These are phyloP conservation scores for Lacerta bilineata DNA, from an alignment of 2,797 vertebrate genomes.

Conservation along the genomic window DNA sequence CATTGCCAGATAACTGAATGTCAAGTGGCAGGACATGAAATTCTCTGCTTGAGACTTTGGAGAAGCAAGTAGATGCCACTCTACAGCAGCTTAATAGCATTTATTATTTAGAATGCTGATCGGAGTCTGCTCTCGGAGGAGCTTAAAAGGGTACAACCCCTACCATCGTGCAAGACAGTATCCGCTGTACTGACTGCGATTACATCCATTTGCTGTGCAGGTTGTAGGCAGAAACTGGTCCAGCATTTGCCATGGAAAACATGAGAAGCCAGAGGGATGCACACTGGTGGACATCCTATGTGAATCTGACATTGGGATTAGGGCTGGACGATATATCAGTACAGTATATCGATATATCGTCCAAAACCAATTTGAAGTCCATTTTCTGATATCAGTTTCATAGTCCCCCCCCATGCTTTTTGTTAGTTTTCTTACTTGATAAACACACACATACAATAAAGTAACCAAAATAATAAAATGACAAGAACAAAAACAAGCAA, in stretches of 20 bases:
- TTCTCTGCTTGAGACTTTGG: too few species aligned
- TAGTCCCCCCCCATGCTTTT: too few species aligned
- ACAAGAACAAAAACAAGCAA: too few species aligned
- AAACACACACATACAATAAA: too few species aligned
- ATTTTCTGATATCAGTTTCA: too few species aligned
- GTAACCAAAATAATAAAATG: too few species aligned
- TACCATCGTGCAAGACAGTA: neutral
- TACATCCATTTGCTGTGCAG: neutral
- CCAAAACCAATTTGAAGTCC: too few species aligned
- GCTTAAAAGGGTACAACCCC: too few species aligned
- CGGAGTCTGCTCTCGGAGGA: neutral
- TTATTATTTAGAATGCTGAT: neutral
- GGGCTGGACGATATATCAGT: too few species aligned
- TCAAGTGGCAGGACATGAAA: too few species aligned
- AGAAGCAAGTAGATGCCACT: neutral
- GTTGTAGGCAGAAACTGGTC: neutral
- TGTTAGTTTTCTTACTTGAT: too few species aligned
- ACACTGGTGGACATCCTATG: neutral
- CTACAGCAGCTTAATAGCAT: neutral
- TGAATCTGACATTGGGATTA: neutral
- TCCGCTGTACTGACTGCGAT: neutral
- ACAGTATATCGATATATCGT: too few species aligned
- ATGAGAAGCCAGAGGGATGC: neutral
- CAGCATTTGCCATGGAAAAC: neutral
- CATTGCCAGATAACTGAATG: neutral